Evolutionary conservation across 2,888 invertebrate genomes (phyloP).

Genomic region (Steinernema hermaphroditum): DNA sequence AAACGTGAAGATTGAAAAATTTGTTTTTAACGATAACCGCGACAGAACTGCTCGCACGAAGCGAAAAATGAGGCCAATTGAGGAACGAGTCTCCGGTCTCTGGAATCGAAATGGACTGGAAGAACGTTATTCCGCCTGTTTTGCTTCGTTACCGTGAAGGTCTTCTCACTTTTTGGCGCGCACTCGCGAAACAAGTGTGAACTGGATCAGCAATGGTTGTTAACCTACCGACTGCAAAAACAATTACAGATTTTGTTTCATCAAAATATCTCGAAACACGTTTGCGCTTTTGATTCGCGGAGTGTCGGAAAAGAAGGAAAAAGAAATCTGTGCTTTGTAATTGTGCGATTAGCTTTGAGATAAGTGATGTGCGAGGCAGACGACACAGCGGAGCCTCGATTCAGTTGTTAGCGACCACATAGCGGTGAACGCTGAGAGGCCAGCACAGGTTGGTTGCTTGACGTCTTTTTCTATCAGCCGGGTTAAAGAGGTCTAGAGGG

Average conservation of each 20-base stretch:
- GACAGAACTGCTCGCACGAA: background rate
- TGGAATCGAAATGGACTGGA: too few relatives aligned
- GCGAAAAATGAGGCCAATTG: conserved; percentile 17
- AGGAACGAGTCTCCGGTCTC: background rate
- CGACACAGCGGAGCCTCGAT: background rate
- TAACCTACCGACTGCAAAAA: background rate
- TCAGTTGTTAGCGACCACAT: background rate
- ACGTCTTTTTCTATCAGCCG: conserved; percentile 1
- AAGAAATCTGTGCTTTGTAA: background rate
- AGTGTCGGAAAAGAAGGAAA: too few relatives aligned
- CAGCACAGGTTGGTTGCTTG: background rate
- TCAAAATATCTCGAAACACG: background rate
- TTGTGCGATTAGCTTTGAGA: background rate
- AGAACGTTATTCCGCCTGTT: too few relatives aligned
- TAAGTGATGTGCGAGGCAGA: background rate
- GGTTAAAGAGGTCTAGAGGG: background rate
- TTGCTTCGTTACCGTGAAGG: background rate
- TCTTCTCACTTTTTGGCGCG: background rate
- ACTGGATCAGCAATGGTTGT: background rate
- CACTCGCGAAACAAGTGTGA: conserved; percentile 6
- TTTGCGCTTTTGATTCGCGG: background rate
- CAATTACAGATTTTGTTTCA: background rate
- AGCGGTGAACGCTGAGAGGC: background rate
- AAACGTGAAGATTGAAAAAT: too few relatives aligned
- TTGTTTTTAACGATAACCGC: too few relatives aligned